Evolutionary conservation across 2,888 invertebrate genomes (phyloP).

Genomic region (Plemyria rubiginata): DNA sequence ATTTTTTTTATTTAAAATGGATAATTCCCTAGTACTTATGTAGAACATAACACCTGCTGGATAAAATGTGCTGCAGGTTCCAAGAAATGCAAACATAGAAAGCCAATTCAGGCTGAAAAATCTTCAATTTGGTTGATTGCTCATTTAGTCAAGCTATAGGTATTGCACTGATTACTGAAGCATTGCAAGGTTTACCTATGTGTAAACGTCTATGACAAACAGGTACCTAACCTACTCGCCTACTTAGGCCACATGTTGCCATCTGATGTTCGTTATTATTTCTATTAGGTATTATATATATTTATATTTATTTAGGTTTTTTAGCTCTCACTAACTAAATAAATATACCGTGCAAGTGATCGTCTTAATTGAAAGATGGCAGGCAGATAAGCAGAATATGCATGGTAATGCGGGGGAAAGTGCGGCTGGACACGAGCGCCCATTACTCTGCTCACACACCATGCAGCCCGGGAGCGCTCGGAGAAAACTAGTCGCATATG

Average conservation of each 20-base stretch:
- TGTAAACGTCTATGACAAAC: not conserved
- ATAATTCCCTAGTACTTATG: too few relatives aligned
- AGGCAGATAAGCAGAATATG: slow-evolving; percentile 48
- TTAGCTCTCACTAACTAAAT: slow-evolving; percentile 4
- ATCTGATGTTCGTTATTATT: not conserved
- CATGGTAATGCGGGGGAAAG: slow-evolving; percentile 62
- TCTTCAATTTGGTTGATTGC: too few relatives aligned
- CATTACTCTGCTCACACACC: slow-evolving; percentile 36
- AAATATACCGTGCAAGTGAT: slow-evolving; percentile 27
- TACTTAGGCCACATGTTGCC: not conserved
- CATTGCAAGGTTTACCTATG: not conserved
- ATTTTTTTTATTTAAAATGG: too few relatives aligned
- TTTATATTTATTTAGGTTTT: not conserved
- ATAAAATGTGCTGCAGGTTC: too few relatives aligned
- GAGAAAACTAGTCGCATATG: slow-evolving; percentile 11
- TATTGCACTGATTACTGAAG: too few relatives aligned
- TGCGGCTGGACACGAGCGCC: slow-evolving; percentile 46
- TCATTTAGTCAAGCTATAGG: too few relatives aligned
- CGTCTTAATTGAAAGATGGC: slow-evolving; percentile 52
- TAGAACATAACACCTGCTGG: too few relatives aligned
- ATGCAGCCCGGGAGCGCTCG: slow-evolving; percentile 15
- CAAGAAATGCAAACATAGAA: too few relatives aligned
- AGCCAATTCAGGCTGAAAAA: too few relatives aligned
- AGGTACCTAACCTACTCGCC: too few relatives aligned
- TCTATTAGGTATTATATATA: too few relatives aligned